Percentiles rank a stretch among this genome's conserved stretches.
These are phyloP conservation scores for Rhynchonycteris naso DNA, from an alignment of 2,797 vertebrate genomes.

Conservation along the genomic window DNA sequence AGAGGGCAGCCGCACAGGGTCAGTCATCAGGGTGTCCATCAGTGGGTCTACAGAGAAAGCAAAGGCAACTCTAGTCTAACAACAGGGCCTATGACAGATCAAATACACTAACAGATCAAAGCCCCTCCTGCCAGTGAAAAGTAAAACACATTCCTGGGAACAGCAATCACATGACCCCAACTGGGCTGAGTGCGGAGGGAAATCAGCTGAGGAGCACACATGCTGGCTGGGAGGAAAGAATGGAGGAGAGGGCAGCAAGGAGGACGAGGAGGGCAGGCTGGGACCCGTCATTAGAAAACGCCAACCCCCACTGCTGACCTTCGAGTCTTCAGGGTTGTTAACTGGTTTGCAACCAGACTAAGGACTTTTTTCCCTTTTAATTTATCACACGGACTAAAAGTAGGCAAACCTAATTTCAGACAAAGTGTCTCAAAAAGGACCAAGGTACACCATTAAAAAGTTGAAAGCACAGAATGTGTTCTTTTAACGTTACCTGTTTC, in stretches of 20 bases:
- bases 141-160: not conserved
- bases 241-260: not conserved
- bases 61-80: not conserved
- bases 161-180: not conserved
- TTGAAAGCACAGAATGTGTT: fast-evolving
- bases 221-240: not conserved
- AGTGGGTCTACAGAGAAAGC: conserved; percentile 91
- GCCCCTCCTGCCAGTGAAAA: not conserved
- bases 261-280: not conserved
- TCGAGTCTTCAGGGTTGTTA: not conserved
- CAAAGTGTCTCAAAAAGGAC: not conserved
- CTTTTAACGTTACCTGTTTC: not conserved
- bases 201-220: not conserved
- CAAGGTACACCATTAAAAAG: not conserved
- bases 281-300: not conserved
- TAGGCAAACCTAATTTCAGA: not conserved
- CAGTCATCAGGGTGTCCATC: conserved; percentile 99
- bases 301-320: not conserved
- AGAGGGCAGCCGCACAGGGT: conserved; percentile 96
- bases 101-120: not conserved
- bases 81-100: fast-evolving
- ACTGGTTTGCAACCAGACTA: not conserved
- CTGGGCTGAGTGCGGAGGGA: not conserved
- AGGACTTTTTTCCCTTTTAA: not conserved
- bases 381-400: not conserved